A percentile compares a stretch with the other conserved stretches of the same genome.
Evolutionary conservation across 2,797 vertebrate species (phyloP).

Genomic region (Poecilia gillii): DNA sequence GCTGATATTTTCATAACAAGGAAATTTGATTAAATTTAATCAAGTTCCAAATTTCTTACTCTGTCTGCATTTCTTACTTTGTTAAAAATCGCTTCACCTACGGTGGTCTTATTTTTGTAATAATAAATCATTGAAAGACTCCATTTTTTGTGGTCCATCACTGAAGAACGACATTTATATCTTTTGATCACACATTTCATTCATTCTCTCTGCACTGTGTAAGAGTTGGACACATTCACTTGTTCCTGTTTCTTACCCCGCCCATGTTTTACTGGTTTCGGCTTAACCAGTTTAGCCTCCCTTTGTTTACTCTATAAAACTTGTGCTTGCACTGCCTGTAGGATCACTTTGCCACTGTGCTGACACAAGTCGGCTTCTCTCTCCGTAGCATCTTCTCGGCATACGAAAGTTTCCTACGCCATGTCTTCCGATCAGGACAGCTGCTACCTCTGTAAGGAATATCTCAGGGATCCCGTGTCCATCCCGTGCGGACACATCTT

Average conservation of each 20-base stretch:
- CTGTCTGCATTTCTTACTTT: background rate
- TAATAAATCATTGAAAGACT: background rate
- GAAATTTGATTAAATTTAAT: background rate
- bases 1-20: background rate
- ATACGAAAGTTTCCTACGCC: constrained; percentile 12
- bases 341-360: constrained; percentile 74
- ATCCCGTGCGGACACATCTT: constrained; percentile 84
- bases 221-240: constrained; percentile 54
- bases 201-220: constrained; percentile 57
- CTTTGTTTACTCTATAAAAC: constrained; percentile 84
- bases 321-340: constrained; percentile 47
- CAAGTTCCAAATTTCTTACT: background rate
- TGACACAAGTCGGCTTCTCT: constrained; percentile 37
- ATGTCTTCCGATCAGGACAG: constrained; percentile 80
- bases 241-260: constrained; percentile 71
- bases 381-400: background rate
- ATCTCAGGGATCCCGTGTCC: constrained; percentile 81
- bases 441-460: constrained; percentile 84
- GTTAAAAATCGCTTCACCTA: background rate
- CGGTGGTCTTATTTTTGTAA: background rate
- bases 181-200: constrained; percentile 63
- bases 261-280: constrained; percentile 84
- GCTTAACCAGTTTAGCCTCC: constrained; percentile 85
- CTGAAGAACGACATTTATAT: constrained; percentile 25
- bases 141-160: background rate